Conservation (phyloP, 1,140 invertebrate species). For the Drosophila orosa region DNA sequence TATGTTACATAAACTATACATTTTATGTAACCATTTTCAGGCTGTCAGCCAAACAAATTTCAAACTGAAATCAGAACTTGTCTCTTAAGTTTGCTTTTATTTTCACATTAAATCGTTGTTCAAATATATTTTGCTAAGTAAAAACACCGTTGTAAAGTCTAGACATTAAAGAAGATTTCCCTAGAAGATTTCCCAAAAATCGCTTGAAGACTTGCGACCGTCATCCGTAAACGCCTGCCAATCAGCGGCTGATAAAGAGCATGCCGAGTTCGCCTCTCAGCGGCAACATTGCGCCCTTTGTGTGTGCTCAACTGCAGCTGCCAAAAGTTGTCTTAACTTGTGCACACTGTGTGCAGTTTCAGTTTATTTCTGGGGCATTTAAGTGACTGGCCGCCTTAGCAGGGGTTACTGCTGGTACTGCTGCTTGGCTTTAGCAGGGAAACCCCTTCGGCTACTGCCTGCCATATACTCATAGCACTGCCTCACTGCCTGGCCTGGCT, state of each 20-base stretch:
- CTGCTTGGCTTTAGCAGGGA: conserved; percentile 4
- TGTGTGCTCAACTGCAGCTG: conserved; percentile 63
- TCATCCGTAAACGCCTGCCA: background rate
- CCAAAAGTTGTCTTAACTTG: conserved; percentile 63
- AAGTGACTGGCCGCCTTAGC: conserved; percentile 70
- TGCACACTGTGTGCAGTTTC: conserved; percentile 75
- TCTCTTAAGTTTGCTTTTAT: background rate
- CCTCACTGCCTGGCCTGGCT: conserved; percentile 14
- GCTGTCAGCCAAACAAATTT: conserved; percentile 1
- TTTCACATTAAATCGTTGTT: background rate
- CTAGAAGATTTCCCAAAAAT: background rate
- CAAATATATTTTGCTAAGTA: background rate
- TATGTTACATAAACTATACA: background rate
- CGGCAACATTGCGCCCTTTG: conserved; percentile 20
- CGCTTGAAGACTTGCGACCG: background rate
- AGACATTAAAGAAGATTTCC: background rate
- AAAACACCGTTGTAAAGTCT: background rate
- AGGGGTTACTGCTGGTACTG: conserved; percentile 30
- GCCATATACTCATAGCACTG: conserved; percentile 4
- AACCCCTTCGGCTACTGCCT: conserved; percentile 20
- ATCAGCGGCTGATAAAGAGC: conserved; percentile 27
- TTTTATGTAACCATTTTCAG: conserved; percentile 2
- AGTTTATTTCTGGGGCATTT: conserved; percentile 76
- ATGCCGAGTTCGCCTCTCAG: conserved; percentile 29
- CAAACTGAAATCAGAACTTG: background rate